Evolutionary conservation across 2,888 invertebrate species (phyloP).

Genomic region (Brachyptera putata): DNA sequence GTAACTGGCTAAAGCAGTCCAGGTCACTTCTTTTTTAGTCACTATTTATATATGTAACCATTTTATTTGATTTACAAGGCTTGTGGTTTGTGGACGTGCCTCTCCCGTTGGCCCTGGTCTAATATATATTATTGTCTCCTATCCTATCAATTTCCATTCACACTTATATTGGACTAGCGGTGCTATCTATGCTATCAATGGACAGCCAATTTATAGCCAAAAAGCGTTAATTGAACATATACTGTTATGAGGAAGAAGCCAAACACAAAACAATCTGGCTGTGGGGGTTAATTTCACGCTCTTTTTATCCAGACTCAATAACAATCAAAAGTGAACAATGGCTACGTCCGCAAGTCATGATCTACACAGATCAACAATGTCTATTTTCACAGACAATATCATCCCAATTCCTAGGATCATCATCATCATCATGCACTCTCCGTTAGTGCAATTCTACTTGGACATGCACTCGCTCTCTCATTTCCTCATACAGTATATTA

Average conservation of each 20-base stretch:
- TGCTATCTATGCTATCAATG: background rate
- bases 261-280: background rate
- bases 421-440: no score
- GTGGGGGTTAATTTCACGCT: background rate
- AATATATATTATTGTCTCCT: background rate
- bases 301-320: background rate
- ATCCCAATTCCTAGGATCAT: conserved; percentile 1
- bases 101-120: background rate
- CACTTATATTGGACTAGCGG: background rate
- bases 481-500: no score
- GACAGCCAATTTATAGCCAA: conserved; percentile 3
- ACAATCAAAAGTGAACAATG: conserved; percentile 8
- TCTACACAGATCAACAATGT: conserved; percentile 4
- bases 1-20: background rate
- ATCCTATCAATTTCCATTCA: background rate
- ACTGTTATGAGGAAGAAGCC: conserved; percentile 8
- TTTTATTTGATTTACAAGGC: background rate
- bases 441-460: no score
- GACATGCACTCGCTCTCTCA: no score
- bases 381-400: background rate
- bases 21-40: background rate
- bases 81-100: background rate
- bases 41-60: no score
- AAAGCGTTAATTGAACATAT: conserved; percentile 2
- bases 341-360: background rate